Base-by-base conservation (phyloP, 92 coral and sea anemone species). In the Nematostella vectensis region DNA sequence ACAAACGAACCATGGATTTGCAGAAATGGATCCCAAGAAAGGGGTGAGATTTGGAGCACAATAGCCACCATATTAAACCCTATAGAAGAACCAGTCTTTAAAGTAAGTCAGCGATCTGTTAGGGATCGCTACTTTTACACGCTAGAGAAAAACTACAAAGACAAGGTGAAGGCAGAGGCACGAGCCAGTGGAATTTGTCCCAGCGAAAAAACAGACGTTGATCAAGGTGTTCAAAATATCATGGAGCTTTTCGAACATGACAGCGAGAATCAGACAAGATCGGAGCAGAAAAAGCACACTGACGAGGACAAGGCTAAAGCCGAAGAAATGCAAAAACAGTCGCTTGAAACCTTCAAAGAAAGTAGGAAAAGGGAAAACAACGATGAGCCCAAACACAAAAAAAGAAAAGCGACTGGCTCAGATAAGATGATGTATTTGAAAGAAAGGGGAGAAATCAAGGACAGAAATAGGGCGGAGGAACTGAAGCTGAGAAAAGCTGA, bases 101-200 rank as follows among this genome's bases (percentile, higher is more conserved):
- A 36, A 22, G 79, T 72, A n/a, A 55, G 50, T 4, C 55, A 63
- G 65, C 43, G 65, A 30, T 58, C 74, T 47, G 63, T 54, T 48
- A 49, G 74, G 61, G 81, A 74, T 33, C 67, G 47, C 42, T 54
- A 67, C 36, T 44, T 65, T 30, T 53, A 50, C 16, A 31, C 63
- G 20, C 63, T 52, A 15, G 69, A 50, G 25, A 74, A 67, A 54
- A 33, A 15, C 18, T 39, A 22, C 22, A 16, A 26, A 48, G 31
- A 10, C 22, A 27, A 21, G 40, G 38, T 18, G 9, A 39, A 25
- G 25, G 2, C 11, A 1, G 29, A 16, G 43, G 15, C 16, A 50
- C 18, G 51, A 45, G 51, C 51, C 21, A 45, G 51, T 17, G 51
- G 51, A 11, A 36, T 36, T 36, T n/a, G n/a, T n/a, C 9, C 42